phyloP scores from a whole-genome alignment of 2,888 invertebrate species.

The Dryococelus australis region DNA sequence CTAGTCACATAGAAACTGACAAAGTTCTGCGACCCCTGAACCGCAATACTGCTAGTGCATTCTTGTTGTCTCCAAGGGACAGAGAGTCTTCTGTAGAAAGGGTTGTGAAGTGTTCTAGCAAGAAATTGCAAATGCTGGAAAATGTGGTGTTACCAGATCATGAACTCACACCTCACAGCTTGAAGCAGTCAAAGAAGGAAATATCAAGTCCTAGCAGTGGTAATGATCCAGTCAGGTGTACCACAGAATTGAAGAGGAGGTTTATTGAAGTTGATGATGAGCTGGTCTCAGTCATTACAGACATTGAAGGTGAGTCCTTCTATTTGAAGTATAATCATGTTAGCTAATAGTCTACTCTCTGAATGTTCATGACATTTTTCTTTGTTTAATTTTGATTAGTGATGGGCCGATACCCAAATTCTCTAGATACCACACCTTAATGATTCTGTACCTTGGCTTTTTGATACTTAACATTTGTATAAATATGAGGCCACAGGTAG shows the following conservation, averaged over 20 bases:
- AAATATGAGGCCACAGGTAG: no score
- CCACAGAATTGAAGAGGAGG: slow-evolving; percentile 71
- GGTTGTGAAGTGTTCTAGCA: slow-evolving; percentile 26
- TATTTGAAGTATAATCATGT: neutral
- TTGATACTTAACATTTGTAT: no score
- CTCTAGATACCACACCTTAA: no score
- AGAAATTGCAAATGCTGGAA: slow-evolving; percentile 28
- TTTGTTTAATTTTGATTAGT: no score
- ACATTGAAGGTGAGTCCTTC: slow-evolving; percentile 68
- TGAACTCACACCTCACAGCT: neutral
- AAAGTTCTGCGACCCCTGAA: slow-evolving; percentile 56
- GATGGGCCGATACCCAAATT: no score
- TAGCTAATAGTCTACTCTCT: no score
- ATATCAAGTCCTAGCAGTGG: slow-evolving; percentile 29
- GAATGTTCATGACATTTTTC: no score
- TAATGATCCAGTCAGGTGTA: slow-evolving; percentile 58
- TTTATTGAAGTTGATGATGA: slow-evolving; percentile 76
- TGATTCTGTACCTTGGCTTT: no score
- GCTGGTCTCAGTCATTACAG: slow-evolving; percentile 74
- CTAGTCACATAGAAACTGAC: slow-evolving; percentile 47
- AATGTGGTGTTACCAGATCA: slow-evolving; percentile 32
- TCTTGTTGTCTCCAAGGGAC: slow-evolving; percentile 42
- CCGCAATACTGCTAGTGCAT: slow-evolving; percentile 41
- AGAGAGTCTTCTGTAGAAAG: slow-evolving; percentile 37
- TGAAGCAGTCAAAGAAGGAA: slow-evolving; percentile 31